Evolutionary conservation across 2,113 vertebrate genomes (phyloP).

Genomic region (Notarius lentiginosus): DNA sequence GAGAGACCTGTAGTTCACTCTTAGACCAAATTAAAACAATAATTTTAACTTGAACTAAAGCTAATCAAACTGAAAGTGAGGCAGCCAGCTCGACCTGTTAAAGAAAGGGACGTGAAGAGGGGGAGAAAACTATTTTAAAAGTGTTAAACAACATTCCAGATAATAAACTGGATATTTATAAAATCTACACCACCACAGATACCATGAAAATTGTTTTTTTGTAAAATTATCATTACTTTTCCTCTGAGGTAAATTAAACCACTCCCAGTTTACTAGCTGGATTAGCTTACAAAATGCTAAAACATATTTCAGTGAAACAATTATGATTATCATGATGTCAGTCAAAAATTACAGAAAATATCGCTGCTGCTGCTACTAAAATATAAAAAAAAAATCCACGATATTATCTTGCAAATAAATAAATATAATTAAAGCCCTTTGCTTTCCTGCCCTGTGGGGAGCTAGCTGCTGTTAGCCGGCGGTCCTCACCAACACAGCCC

Average conservation of each 20-base stretch:
- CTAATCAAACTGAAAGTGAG: neutral
- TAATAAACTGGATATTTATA: neutral
- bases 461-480: slow-evolving; percentile 30
- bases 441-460: neutral
- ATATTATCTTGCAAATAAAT: neutral
- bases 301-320: too few species aligned
- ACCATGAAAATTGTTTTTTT: too few species aligned
- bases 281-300: neutral
- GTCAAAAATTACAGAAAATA: too few species aligned
- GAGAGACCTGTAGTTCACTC: too few species aligned
- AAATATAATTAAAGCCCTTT: too few species aligned
- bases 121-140: neutral
- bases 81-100: neutral
- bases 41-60: neutral
- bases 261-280: neutral
- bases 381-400: neutral
- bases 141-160: neutral
- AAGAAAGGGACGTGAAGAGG: neutral
- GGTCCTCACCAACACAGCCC: slow-evolving; percentile 80
- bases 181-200: neutral
- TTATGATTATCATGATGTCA: neutral
- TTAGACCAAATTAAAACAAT: too few species aligned
- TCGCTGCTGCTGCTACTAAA: too few species aligned
- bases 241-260: neutral
- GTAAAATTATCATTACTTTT: too few species aligned